A percentile compares a stretch with the other conserved stretches of the same genome.
phyloP scores from a whole-genome alignment of 2,888 invertebrate species.

The Drosophila planitibia region DNA sequence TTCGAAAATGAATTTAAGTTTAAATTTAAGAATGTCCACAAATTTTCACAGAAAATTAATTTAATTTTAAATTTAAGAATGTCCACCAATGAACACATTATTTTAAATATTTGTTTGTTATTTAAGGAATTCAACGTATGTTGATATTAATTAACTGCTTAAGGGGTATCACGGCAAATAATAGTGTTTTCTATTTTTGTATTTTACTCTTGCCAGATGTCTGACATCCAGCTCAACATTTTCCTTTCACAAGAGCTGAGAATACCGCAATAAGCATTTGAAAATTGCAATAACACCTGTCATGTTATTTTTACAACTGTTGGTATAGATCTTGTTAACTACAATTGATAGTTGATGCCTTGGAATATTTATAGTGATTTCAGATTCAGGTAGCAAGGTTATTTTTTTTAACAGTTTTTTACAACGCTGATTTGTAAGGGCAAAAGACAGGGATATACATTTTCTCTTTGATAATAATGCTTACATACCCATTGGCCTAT shows the following conservation, averaged over 20 bases:
- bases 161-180: background rate
- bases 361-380: background rate
- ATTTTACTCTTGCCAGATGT: constrained; percentile 2
- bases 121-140: background rate
- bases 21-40: background rate
- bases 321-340: background rate
- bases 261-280: background rate
- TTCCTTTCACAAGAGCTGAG: constrained; percentile 1
- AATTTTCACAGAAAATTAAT: background rate
- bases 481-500: background rate
- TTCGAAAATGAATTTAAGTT: background rate
- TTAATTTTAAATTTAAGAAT: background rate
- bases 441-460: background rate
- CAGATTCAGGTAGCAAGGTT: background rate
- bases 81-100: background rate
- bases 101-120: background rate
- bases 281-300: background rate
- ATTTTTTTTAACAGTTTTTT: background rate
- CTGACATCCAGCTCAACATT: constrained; percentile 15
- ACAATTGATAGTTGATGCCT: background rate
- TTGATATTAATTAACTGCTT: background rate
- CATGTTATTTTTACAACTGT: background rate
- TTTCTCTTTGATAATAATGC: background rate
- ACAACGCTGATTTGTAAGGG: background rate
- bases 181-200: background rate